These are phyloP conservation scores for Harpalus rufipes DNA, from an alignment of 2,888 invertebrate species.

Conservation along the genomic window DNA sequence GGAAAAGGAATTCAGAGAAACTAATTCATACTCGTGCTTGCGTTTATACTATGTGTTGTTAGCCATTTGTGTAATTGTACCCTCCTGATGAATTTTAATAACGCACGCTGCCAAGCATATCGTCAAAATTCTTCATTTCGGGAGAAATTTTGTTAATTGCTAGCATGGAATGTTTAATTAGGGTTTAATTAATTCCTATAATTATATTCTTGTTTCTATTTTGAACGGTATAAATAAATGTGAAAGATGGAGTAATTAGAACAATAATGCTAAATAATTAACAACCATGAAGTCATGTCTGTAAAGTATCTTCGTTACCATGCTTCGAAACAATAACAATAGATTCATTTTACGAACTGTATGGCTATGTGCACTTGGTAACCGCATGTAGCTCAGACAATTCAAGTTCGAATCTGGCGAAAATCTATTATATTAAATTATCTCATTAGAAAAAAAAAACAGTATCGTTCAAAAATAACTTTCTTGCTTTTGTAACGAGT, in stretches of 20 bases:
- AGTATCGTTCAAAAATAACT: too few species aligned
- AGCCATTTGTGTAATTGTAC: slow-evolving; percentile 38
- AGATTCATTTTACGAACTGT: too few species aligned
- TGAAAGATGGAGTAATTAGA: background rate
- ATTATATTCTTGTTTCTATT: slow-evolving; percentile 22
- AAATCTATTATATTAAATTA: too few species aligned
- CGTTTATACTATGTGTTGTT: slow-evolving; percentile 26
- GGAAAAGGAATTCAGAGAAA: slow-evolving; percentile 12
- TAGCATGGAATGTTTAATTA: slow-evolving; percentile 24
- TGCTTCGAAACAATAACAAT: too few species aligned
- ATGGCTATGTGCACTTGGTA: too few species aligned
- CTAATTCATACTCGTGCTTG: slow-evolving; percentile 30
- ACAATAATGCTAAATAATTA: background rate
- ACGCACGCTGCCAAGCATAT: slow-evolving; percentile 22
- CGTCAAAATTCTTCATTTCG: slow-evolving; percentile 35
- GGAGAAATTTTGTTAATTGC: slow-evolving; percentile 26
- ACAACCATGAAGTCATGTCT: too few species aligned
- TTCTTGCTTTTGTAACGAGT: too few species aligned
- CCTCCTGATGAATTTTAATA: slow-evolving; percentile 35
- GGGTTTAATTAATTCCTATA: slow-evolving; percentile 44
- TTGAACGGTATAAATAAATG: background rate
- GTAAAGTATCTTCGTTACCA: too few species aligned
- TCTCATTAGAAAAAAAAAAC: too few species aligned
- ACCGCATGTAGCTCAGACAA: too few species aligned
- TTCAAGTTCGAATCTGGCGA: too few species aligned